Conservation (phyloP, 2,888 invertebrate genomes). For the Andrena marginata region DNA sequence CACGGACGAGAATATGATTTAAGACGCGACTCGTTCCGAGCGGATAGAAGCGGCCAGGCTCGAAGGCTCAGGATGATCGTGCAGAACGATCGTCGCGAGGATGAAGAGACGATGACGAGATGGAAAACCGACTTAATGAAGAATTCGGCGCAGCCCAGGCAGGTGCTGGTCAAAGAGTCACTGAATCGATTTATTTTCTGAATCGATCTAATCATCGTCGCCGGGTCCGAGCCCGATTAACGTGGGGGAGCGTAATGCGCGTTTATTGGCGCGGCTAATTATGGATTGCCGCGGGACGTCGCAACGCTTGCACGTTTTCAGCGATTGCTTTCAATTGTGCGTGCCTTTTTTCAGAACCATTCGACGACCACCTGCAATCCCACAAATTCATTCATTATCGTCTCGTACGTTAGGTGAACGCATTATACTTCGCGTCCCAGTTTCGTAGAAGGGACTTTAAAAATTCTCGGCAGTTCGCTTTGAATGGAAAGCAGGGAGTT, state of each 20-base stretch:
- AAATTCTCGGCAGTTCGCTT: not conserved
- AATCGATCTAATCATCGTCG: slow-evolving; percentile 72
- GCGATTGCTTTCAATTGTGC: slow-evolving; percentile 1
- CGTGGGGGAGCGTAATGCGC: slow-evolving; percentile 24
- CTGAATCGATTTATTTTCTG: slow-evolving; percentile 72
- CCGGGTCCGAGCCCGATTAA: slow-evolving; percentile 15
- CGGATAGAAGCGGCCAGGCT: slow-evolving; percentile 52
- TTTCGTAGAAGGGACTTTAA: not conserved
- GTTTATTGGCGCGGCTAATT: slow-evolving; percentile 50
- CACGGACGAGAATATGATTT: slow-evolving; percentile 63
- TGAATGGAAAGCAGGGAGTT: not conserved
- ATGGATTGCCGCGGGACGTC: slow-evolving; percentile 21
- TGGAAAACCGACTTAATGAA: slow-evolving; percentile 70
- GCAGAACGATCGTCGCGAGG: slow-evolving; percentile 61
- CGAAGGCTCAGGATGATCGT: slow-evolving; percentile 63
- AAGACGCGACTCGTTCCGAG: slow-evolving; percentile 62
- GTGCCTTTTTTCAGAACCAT: too few species aligned
- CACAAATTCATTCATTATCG: too few species aligned
- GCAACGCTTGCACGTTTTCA: not conserved
- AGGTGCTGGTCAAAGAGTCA: slow-evolving; percentile 70
- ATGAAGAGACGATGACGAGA: slow-evolving; percentile 71
- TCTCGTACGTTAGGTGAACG: too few species aligned
- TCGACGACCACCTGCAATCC: too few species aligned
- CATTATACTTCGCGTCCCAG: not conserved
- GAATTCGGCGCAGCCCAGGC: slow-evolving; percentile 70